These are phyloP conservation scores for Trichosurus vulpecula DNA, from an alignment of 2,797 vertebrate genomes.

Conservation along the genomic window DNA sequence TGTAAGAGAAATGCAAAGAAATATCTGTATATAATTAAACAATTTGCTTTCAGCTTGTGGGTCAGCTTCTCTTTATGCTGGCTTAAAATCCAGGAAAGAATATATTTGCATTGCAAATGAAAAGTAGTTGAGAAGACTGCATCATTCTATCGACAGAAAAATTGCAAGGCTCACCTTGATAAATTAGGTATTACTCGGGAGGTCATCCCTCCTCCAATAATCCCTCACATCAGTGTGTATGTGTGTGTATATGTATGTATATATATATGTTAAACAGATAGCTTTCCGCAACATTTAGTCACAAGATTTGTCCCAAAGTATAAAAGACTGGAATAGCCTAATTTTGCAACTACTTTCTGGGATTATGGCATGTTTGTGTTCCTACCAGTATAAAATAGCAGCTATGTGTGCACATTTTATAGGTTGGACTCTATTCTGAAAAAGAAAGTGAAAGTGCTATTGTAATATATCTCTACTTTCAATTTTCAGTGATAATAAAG, in stretches of 20 bases:
- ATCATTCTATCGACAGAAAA: not conserved
- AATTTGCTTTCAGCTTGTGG: not conserved
- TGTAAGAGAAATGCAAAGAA: not conserved
- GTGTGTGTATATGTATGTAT: no score
- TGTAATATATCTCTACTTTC: not conserved
- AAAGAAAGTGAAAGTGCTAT: not conserved
- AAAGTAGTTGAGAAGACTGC: not conserved
- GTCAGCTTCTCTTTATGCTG: not conserved
- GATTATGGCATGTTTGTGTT: not conserved
- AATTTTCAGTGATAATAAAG: not conserved
- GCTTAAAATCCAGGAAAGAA: not conserved
- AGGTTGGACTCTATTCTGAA: not conserved
- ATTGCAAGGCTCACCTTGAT: not conserved
- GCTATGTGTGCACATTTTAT: not conserved
- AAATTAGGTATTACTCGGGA: not conserved
- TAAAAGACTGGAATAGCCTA: not conserved
- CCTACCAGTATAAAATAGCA: not conserved
- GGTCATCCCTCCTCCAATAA: not conserved
- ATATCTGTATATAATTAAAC: not conserved
- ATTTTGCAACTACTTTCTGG: not conserved
- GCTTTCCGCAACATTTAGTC: not conserved
- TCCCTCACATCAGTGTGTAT: not conserved
- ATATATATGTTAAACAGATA: not conserved
- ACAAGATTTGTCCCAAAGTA: not conserved
- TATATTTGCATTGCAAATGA: not conserved